Percentiles rank a stretch among this genome's conserved stretches.
phyloP scores from a whole-genome alignment of 2,797 vertebrate species.

The Cryptoprocta ferox region DNA sequence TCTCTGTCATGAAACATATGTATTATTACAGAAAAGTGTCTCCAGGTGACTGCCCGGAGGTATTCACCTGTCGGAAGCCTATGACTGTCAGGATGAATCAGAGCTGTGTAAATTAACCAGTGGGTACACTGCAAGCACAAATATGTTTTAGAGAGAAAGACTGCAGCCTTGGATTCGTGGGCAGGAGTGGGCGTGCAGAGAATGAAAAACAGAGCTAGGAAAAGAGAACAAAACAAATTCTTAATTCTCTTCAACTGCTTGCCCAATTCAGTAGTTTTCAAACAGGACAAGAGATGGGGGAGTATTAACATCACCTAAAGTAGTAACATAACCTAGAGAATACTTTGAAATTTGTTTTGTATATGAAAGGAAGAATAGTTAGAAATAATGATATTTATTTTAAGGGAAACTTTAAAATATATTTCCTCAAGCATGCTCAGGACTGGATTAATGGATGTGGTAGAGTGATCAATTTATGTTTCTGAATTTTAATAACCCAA shows the following conservation, averaged over 20 bases:
- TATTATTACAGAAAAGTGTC: constrained; percentile 52
- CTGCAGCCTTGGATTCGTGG: constrained; percentile 57
- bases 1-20: neutral
- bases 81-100: constrained; percentile 67
- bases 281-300: neutral
- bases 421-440: constrained; percentile 9
- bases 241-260: neutral
- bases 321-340: neutral
- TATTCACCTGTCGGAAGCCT: constrained; percentile 57
- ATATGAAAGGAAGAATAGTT: neutral
- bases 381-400: neutral
- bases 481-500: neutral
- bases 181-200: constrained; percentile 54
- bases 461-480: neutral
- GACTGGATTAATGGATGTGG: neutral
- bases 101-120: constrained; percentile 55
- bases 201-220: constrained; percentile 61
- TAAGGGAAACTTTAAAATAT: neutral
- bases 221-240: constrained; percentile 66
- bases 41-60: constrained; percentile 64
- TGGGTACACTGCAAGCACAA: constrained; percentile 40
- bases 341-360: neutral
- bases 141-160: constrained; percentile 18
- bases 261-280: constrained; percentile 2
- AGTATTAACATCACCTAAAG: neutral